Evolutionary conservation across 2,113 vertebrate genomes (phyloP).

Genomic region (Ariopsis seemanni): DNA sequence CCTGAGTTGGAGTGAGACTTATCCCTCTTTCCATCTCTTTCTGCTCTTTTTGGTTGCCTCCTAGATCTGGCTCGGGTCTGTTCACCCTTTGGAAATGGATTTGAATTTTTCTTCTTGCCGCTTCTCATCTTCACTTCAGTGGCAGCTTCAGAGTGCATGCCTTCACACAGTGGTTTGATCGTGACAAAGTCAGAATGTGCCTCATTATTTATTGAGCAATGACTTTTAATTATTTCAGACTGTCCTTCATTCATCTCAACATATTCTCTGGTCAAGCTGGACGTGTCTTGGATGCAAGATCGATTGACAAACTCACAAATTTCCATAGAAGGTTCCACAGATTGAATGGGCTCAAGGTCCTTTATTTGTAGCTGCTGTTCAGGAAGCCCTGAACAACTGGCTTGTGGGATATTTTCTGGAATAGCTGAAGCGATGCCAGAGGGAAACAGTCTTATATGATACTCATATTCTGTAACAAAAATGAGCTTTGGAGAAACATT

Average conservation of each 20-base stretch:
- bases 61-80: background rate
- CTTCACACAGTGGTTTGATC: background rate
- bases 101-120: background rate
- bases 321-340: background rate
- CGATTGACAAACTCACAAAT: background rate
- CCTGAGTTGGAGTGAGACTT: constrained; percentile 26
- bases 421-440: constrained; percentile 1
- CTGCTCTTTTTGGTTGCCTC: background rate
- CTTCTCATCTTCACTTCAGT: background rate
- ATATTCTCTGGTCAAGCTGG: background rate
- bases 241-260: background rate
- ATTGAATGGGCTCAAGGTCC: background rate
- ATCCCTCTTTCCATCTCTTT: background rate
- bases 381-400: constrained; percentile 3
- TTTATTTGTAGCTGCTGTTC: background rate
- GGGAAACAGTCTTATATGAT: constrained; percentile 19
- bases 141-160: background rate
- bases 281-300: background rate
- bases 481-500: constrained; percentile 36
- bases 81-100: background rate
- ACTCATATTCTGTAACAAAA: constrained; percentile 32
- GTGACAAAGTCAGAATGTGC: constrained; percentile 12
- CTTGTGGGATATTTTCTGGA: constrained; percentile 7
- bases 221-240: background rate
- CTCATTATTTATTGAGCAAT: background rate